A percentile compares a stretch with the other conserved stretches of the same genome.
These are phyloP conservation scores for Coreius guichenoti DNA, from an alignment of 2,797 vertebrate species.

Conservation along the genomic window DNA sequence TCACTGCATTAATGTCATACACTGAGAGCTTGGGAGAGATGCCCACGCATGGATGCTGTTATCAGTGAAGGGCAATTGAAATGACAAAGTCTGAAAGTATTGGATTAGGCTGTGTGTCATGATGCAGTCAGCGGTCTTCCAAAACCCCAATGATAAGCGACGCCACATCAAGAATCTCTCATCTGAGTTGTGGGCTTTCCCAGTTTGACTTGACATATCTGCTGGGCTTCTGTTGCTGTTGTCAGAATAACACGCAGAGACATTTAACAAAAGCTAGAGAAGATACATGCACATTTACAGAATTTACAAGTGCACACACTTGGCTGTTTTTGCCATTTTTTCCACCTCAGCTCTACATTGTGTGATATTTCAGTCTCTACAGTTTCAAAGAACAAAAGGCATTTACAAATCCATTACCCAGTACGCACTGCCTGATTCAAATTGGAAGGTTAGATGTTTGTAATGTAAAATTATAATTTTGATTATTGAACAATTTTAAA, in stretches of 20 bases:
- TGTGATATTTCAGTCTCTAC: constrained; percentile 10
- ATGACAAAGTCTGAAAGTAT: constrained; percentile 46
- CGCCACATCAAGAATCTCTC: constrained; percentile 15
- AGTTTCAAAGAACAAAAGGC: constrained; percentile 26
- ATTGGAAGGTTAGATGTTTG: constrained; percentile 15
- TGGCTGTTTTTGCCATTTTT: not conserved
- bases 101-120: constrained; percentile 48
- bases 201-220: constrained; percentile 18
- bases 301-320: not conserved
- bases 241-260: not conserved
- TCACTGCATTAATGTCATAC: constrained; percentile 37
- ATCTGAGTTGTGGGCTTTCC: constrained; percentile 26
- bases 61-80: constrained; percentile 46
- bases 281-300: not conserved
- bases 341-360: not conserved
- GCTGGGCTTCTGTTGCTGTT: not conserved
- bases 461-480: not conserved
- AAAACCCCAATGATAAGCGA: constrained; percentile 46
- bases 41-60: constrained; percentile 37
- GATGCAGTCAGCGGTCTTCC: constrained; percentile 48
- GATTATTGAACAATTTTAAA: not conserved
- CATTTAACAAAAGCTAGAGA: not conserved
- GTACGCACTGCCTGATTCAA: not conserved
- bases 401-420: constrained; percentile 29
- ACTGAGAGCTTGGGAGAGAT: constrained; percentile 31